Percentiles rank a stretch among this genome's conserved stretches.
phyloP scores from a whole-genome alignment of 2,888 invertebrate species.

The Tinea trinotella region DNA sequence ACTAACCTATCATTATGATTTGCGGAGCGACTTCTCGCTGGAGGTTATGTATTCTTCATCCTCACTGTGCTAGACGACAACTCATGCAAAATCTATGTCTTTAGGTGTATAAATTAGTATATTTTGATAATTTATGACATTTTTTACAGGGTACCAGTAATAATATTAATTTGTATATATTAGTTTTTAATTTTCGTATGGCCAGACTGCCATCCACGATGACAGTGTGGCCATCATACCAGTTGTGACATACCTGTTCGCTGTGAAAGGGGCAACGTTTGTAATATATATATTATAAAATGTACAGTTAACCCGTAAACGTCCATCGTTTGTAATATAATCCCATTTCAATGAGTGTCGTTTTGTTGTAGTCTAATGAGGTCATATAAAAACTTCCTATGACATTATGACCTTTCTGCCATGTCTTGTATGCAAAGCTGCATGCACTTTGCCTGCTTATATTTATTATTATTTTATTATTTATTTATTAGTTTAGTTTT shows the following conservation, averaged over 20 bases:
- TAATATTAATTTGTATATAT: conserved; percentile 43
- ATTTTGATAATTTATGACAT: conserved; percentile 63
- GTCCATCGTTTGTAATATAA: conserved; percentile 73
- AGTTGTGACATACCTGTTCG: conserved; percentile 86
- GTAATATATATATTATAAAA: conserved; percentile 49
- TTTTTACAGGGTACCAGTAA: conserved; percentile 70
- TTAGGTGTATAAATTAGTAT: conserved; percentile 21
- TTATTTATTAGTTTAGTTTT: conserved; percentile 73
- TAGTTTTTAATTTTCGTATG: conserved; percentile 53
- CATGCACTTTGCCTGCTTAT: conserved; percentile 82
- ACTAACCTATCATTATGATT: conserved; percentile 64
- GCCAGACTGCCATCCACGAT: conserved; percentile 58
- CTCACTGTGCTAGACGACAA: conserved; percentile 54
- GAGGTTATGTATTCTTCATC: conserved; percentile 37
- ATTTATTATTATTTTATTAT: conserved; percentile 72
- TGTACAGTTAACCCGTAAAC: conserved; percentile 65
- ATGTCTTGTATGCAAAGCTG: conserved; percentile 75
- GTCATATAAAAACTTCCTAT: conserved; percentile 72
- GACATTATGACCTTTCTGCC: conserved; percentile 79
- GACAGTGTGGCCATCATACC: conserved; percentile 70
- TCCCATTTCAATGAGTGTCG: conserved; percentile 78
- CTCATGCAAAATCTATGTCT: conserved; percentile 43
- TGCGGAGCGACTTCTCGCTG: conserved; percentile 39
- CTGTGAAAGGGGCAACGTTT: conserved; percentile 91
- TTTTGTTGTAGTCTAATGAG: conserved; percentile 74